A percentile compares a stretch with the other conserved stretches of the same genome.
Evolutionary conservation across 2,797 vertebrate species (phyloP).

Genomic region (Lateolabrax maculatus): DNA sequence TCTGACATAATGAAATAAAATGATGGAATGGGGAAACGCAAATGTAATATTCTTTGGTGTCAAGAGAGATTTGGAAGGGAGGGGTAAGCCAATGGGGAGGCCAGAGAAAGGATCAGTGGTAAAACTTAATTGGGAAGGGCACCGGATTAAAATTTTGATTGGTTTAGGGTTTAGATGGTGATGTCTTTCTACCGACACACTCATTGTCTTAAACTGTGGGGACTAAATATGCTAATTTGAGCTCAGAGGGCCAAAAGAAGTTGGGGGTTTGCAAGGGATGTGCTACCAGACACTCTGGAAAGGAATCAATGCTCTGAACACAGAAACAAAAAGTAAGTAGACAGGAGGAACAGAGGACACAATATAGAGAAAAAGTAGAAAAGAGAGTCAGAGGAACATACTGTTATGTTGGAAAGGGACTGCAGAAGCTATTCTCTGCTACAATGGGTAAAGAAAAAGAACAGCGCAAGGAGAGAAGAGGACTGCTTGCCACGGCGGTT

Average conservation of each 20-base stretch:
- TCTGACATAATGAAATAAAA: constrained; percentile 61
- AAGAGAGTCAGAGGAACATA: constrained; percentile 4
- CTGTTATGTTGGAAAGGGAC: not conserved
- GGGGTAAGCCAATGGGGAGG: constrained; percentile 66
- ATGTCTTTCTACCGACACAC: constrained; percentile 64
- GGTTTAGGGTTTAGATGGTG: constrained; percentile 74
- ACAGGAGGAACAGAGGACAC: constrained; percentile 21
- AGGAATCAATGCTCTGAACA: constrained; percentile 27
- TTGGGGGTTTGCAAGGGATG: constrained; percentile 20
- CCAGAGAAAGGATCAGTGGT: constrained; percentile 72
- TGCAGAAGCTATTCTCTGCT: constrained; percentile 13
- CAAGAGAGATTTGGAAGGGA: constrained; percentile 56
- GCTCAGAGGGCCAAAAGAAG: constrained; percentile 45
- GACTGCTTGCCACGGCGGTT: not conserved
- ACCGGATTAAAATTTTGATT: constrained; percentile 78
- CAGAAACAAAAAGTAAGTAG: constrained; percentile 22
- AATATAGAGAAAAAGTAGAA: constrained; percentile 9
- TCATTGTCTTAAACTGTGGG: constrained; percentile 69
- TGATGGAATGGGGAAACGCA: constrained; percentile 53
- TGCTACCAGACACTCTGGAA: constrained; percentile 15
- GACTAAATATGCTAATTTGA: constrained; percentile 67
- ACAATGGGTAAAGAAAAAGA: not conserved
- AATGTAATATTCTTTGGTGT: constrained; percentile 71
- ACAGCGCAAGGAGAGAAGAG: not conserved
- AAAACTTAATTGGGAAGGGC: constrained; percentile 76